Evolutionary conservation across 2,113 vertebrate genomes (phyloP), one percentile per base, ranked within the genome.

Genomic region (Barbus barbus): DNA sequence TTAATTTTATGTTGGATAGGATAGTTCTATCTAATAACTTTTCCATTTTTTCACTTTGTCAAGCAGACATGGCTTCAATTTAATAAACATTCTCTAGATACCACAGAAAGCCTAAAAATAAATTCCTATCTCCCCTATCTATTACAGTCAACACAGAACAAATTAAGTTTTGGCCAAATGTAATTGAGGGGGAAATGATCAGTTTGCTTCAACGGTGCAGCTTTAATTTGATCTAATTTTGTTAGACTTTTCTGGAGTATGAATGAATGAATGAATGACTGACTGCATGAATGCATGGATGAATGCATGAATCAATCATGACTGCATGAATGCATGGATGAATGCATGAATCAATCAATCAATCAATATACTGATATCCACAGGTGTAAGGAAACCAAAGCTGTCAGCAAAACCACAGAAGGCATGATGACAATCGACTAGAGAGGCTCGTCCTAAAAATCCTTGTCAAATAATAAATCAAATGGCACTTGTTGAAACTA

Each of bases 211-310:
- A 41, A 44, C 18, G 2, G 9, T 20, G 31, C 65, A 36, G 65
- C 69, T 44, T 73, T 73, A 46, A 73, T 44, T 38, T 41, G 33
- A 71, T n/a, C n/a, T n/a, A n/a, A n/a, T n/a, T n/a, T n/a, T n/a
- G n/a, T n/a, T n/a, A n/a, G n/a, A n/a, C n/a, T n/a, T n/a, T n/a
- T n/a, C n/a, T n/a, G n/a, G n/a, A n/a, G n/a, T n/a, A n/a, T n/a
- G n/a, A n/a, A n/a, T n/a, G n/a, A n/a, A n/a, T n/a, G n/a, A n/a
- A n/a, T n/a, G n/a, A n/a, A n/a, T n/a, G n/a, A n/a, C n/a, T n/a
- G n/a, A n/a, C n/a, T n/a, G n/a, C n/a, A n/a, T n/a, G n/a, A n/a
- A n/a, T n/a, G n/a, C n/a, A n/a, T n/a, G n/a, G n/a, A n/a, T n/a
- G n/a, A n/a, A n/a, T n/a, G n/a, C n/a, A n/a, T n/a, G n/a, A n/a